These are phyloP conservation scores for Trachelus tabidus DNA, from an alignment of 2,888 invertebrate species.

Conservation along the genomic window DNA sequence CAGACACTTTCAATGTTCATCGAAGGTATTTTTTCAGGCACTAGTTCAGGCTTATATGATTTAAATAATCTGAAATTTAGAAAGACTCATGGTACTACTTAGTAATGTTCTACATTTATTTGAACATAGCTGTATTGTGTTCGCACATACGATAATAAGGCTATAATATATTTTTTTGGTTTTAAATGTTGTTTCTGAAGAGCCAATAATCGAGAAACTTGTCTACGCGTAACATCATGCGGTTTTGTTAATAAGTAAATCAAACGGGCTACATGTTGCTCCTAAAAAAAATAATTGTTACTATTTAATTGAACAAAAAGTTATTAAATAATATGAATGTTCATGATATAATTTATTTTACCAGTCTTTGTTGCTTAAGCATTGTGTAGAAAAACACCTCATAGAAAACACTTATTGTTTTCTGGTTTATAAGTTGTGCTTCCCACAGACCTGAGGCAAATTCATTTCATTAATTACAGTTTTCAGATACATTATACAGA, in stretches of 20 bases:
- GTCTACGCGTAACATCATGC: slow-evolving; percentile 58
- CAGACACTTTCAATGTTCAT: slow-evolving; percentile 58
- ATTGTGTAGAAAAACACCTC: slow-evolving; percentile 49
- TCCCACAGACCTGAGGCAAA: slow-evolving; percentile 46
- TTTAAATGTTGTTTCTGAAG: slow-evolving; percentile 36
- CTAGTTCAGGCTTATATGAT: slow-evolving; percentile 61
- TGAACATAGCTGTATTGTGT: background rate
- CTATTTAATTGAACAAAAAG: background rate
- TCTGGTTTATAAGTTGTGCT: slow-evolving; percentile 48
- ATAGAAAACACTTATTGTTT: slow-evolving; percentile 52
- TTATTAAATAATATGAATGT: background rate
- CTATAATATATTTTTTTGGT: slow-evolving; percentile 49
- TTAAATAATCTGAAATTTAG: slow-evolving; percentile 52
- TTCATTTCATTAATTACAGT: background rate
- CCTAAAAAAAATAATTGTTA: slow-evolving; percentile 30
- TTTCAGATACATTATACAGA: background rate
- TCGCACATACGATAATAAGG: slow-evolving; percentile 51
- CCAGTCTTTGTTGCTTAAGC: slow-evolving; percentile 47
- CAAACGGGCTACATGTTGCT: slow-evolving; percentile 46
- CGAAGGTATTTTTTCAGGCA: slow-evolving; percentile 57
- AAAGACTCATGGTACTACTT: background rate
- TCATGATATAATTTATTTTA: slow-evolving; percentile 26
- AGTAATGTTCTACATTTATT: background rate
- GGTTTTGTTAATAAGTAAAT: slow-evolving; percentile 57
- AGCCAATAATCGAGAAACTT: slow-evolving; percentile 47